A percentile compares a stretch with the other conserved stretches of the same genome.
These are phyloP conservation scores for Porites evermanni DNA, from an alignment of 92 coral and sea anemone species.

Conservation along the genomic window DNA sequence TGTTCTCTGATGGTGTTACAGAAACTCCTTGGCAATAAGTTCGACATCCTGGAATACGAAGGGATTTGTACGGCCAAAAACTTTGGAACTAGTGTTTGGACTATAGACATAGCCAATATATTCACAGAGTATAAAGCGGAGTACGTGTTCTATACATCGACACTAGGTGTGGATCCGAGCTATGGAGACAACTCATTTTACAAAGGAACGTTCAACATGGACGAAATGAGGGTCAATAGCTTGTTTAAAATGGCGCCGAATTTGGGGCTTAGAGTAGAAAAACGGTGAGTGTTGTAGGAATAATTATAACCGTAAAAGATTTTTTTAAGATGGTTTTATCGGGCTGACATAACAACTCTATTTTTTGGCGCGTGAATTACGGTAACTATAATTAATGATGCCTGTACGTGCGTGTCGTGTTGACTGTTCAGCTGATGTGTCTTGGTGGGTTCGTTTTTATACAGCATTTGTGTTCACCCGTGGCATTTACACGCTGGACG, in stretches of 20 bases:
- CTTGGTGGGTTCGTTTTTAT: no score
- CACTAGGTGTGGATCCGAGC: conserved; percentile 91
- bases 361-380: background rate
- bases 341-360: background rate
- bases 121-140: conserved; percentile 70
- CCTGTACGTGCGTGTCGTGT: no score
- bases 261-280: conserved; percentile 79
- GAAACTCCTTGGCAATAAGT: conserved; percentile 56
- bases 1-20: conserved; percentile 89
- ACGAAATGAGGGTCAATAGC: conserved; percentile 81
- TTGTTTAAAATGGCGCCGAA: conserved; percentile 81
- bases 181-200: conserved; percentile 78
- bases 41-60: conserved; percentile 63
- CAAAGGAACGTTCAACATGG: conserved; percentile 66
- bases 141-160: conserved; percentile 79
- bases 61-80: conserved; percentile 64
- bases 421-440: no score
- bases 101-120: conserved; percentile 88
- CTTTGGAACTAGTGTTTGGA: conserved; percentile 94
- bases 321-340: no score
- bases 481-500: no score
- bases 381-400: no score
- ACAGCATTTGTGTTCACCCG: no score
- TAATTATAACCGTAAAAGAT: no score
- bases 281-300: conserved; percentile 66